These are phyloP conservation scores for Coranthus polyacanthus DNA, from an alignment of 2,797 vertebrate species.

Conservation along the genomic window DNA sequence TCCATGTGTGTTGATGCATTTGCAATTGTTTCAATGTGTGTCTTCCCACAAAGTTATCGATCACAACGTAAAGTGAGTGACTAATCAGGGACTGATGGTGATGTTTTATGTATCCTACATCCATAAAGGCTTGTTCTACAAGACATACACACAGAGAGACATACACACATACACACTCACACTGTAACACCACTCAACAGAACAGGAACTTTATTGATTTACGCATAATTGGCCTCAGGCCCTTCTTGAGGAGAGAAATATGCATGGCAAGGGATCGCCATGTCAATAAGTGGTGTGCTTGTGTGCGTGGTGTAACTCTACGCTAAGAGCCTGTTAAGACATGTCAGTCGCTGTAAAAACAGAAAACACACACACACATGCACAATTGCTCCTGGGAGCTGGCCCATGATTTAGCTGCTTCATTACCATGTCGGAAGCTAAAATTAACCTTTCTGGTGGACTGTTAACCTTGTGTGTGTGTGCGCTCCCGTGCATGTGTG, in stretches of 20 bases:
- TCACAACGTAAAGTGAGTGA: constrained; percentile 80
- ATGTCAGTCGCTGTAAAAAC: constrained; percentile 79
- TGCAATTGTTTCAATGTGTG: constrained; percentile 73
- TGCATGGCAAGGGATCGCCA: constrained; percentile 89
- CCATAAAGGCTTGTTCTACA: constrained; percentile 88
- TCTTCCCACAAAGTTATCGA: constrained; percentile 78
- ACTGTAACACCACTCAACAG: constrained; percentile 83
- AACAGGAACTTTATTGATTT: constrained; percentile 98
- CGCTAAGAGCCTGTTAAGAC: constrained; percentile 80
- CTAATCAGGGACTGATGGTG: constrained; percentile 87
- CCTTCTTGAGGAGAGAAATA: constrained; percentile 94
- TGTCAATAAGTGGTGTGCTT: constrained; percentile 79
- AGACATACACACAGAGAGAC: constrained; percentile 69
- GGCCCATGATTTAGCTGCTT: constrained; percentile 81
- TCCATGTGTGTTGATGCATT: constrained; percentile 70
- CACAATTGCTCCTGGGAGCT: constrained; percentile 83
- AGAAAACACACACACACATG: constrained; percentile 74
- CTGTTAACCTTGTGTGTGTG: constrained; percentile 75
- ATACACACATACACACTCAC: constrained; percentile 62
- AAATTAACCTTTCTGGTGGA: constrained; percentile 83
- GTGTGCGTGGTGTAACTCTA: constrained; percentile 77
- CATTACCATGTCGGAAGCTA: constrained; percentile 83
- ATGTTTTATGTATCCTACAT: constrained; percentile 90
- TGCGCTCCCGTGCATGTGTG: constrained; percentile 6
- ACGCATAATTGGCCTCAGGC: constrained; percentile 94